phyloP scores from a whole-genome alignment of 2,888 invertebrate species.

The Nemotelus nigrinus region DNA sequence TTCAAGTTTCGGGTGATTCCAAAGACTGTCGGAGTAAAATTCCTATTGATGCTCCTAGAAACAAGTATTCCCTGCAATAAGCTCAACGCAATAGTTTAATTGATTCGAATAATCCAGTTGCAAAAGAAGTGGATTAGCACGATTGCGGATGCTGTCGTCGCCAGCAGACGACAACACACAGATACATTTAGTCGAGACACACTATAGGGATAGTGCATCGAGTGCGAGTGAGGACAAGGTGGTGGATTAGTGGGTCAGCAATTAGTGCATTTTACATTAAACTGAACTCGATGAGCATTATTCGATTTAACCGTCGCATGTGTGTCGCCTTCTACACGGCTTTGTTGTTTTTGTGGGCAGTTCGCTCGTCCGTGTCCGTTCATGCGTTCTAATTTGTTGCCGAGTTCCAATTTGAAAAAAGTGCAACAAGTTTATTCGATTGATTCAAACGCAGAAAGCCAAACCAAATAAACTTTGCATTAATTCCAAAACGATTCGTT shows the following conservation, averaged over 20 bases:
- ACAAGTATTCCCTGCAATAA: not conserved
- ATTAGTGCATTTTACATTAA: conserved; percentile 8
- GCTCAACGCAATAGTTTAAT: conserved; percentile 5
- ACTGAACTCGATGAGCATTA: conserved; percentile 17
- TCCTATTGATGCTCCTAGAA: too few species aligned
- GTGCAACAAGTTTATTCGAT: conserved; percentile 33
- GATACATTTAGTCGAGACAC: conserved; percentile 13
- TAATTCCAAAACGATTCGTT: too few species aligned
- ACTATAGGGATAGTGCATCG: conserved; percentile 34
- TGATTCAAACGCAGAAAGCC: not conserved
- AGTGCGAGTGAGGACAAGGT: conserved; percentile 33
- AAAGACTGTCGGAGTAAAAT: too few species aligned
- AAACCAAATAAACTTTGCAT: too few species aligned
- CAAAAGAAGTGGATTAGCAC: conserved; percentile 37
- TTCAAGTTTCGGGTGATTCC: not conserved
- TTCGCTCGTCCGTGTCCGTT: not conserved
- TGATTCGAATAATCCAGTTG: conserved; percentile 25
- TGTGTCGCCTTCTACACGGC: conserved; percentile 4
- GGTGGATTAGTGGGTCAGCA: conserved; percentile 37
- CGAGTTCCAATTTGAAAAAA: not conserved
- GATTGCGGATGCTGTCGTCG: not conserved
- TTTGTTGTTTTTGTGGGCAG: not conserved
- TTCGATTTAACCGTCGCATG: conserved; percentile 3
- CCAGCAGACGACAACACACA: not conserved
- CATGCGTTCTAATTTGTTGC: not conserved